Evolutionary conservation across 2,113 vertebrate species (phyloP).

Genomic region (Hoplias malabaricus): DNA sequence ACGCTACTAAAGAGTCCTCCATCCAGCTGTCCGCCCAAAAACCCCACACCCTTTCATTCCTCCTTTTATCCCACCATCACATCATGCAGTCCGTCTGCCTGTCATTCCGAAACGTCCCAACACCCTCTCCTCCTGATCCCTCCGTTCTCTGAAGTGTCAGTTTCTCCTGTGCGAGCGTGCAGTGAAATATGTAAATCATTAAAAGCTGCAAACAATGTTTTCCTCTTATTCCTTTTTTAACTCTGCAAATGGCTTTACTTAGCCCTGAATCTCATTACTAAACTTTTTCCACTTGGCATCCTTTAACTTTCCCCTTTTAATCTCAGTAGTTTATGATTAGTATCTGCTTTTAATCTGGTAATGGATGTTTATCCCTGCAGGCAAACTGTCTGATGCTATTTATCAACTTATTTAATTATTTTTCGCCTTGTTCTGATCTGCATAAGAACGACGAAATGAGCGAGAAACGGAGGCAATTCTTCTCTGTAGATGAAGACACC

Average conservation of each 20-base stretch:
- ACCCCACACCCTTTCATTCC: slow-evolving; percentile 22
- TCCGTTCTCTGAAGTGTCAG: slow-evolving; percentile 51
- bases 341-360: slow-evolving; percentile 63
- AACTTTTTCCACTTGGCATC: slow-evolving; percentile 59
- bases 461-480: slow-evolving; percentile 22
- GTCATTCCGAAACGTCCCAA: slow-evolving; percentile 28
- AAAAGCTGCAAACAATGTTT: slow-evolving; percentile 21
- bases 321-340: slow-evolving; percentile 54
- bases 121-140: slow-evolving; percentile 30
- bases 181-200: slow-evolving; percentile 44
- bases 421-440: slow-evolving; percentile 39
- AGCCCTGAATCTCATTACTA: slow-evolving; percentile 52
- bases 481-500: slow-evolving; percentile 47
- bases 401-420: slow-evolving; percentile 56
- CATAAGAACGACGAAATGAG: slow-evolving; percentile 48
- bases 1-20: slow-evolving; percentile 28
- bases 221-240: slow-evolving; percentile 48
- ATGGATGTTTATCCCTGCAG: slow-evolving; percentile 63
- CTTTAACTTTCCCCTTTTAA: slow-evolving; percentile 63
- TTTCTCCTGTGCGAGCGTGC: slow-evolving; percentile 29
- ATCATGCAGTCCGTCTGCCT: slow-evolving; percentile 21
- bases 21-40: slow-evolving; percentile 15
- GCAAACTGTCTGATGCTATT: slow-evolving; percentile 55
- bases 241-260: slow-evolving; percentile 56
- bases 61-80: slow-evolving; percentile 25